Conservation (phyloP, 2,113 vertebrate genomes). For the Oenanthe oenanthe region DNA sequence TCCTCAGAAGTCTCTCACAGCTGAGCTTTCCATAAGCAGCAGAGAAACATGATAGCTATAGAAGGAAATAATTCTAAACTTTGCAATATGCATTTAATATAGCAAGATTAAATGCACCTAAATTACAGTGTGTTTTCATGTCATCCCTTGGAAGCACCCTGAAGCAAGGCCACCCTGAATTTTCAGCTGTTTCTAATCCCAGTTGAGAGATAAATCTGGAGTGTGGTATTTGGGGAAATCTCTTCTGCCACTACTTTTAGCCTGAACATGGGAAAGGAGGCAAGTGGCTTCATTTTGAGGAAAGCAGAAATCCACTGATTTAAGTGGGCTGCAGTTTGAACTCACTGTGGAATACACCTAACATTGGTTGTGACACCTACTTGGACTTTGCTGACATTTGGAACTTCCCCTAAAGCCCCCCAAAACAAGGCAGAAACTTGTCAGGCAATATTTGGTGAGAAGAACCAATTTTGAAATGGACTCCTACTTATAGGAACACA, state of each 20-base stretch:
- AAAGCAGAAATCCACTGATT: not conserved
- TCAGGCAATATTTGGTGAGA: not conserved
- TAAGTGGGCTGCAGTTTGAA: not conserved
- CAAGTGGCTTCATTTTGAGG: not conserved
- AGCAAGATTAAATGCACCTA: conserved; percentile 47
- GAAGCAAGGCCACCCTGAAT: conserved; percentile 44
- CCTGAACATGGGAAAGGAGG: not conserved
- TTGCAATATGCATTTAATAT: conserved; percentile 46
- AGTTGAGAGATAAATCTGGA: conserved; percentile 22
- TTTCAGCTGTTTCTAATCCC: conserved; percentile 57
- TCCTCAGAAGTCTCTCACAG: not conserved
- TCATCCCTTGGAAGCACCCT: conserved; percentile 33
- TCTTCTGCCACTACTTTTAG: conserved; percentile 16
- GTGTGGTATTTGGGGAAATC: not conserved
- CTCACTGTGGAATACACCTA: not conserved
- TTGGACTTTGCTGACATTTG: not conserved
- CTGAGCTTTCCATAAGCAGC: conserved; percentile 3
- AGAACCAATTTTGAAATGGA: not conserved
- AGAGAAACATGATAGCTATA: not conserved
- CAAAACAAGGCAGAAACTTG: not conserved
- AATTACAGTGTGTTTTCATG: conserved; percentile 35
- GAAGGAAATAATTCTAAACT: conserved; percentile 14
- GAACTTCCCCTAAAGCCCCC: not conserved
- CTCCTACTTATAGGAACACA: not conserved
- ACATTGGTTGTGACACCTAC: not conserved